These are phyloP conservation scores for Amphiprion clarkii DNA, from an alignment of 2,797 vertebrate genomes.

Conservation along the genomic window DNA sequence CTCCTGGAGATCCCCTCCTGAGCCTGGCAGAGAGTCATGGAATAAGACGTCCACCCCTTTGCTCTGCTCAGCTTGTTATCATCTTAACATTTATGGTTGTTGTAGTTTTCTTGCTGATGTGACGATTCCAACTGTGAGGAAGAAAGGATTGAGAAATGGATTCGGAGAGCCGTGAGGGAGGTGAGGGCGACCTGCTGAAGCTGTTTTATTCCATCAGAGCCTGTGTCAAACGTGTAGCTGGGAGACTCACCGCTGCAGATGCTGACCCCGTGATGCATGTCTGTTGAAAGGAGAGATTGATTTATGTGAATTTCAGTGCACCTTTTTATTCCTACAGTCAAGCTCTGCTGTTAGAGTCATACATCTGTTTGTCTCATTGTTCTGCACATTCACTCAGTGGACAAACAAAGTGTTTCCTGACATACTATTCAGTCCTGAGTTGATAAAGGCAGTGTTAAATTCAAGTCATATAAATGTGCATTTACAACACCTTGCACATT, in stretches of 20 bases:
- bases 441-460: no score
- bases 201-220: slow-evolving; percentile 9
- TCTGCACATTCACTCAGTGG: neutral
- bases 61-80: slow-evolving; percentile 28
- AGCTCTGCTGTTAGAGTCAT: neutral
- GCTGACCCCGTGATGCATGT: neutral
- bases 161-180: neutral
- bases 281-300: slow-evolving; percentile 2
- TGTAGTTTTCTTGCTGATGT: slow-evolving; percentile 24
- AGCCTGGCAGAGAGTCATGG: slow-evolving; percentile 11
- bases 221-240: neutral
- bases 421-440: neutral
- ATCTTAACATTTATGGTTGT: slow-evolving; percentile 2
- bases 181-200: slow-evolving; percentile 25
- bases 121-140: slow-evolving; percentile 22
- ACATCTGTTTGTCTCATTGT: no score
- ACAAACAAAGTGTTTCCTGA: neutral
- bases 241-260: neutral
- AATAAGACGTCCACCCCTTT: neutral
- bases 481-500: no score
- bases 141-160: slow-evolving; percentile 20
- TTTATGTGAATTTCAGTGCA: neutral
- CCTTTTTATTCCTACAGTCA: neutral
- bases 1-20: slow-evolving; percentile 7
- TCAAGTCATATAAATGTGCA: no score